Conservation (phyloP, 2,888 invertebrate genomes). For the Philonicus albiceps region DNA sequence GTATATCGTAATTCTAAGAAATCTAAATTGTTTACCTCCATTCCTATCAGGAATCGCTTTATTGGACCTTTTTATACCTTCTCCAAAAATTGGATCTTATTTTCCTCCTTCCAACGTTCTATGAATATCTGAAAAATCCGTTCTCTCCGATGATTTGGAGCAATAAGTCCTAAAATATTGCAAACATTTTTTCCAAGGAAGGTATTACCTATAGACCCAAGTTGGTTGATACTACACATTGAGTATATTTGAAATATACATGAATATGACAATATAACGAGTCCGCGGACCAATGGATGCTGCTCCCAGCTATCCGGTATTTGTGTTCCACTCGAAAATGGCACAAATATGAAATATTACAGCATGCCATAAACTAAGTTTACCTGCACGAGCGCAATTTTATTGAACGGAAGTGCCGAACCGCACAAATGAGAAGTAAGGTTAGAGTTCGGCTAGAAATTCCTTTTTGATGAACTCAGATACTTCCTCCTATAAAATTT, state of each 20-base stretch:
- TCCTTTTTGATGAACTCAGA: slow-evolving; percentile 3
- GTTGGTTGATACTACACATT: not conserved
- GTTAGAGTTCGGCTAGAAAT: not conserved
- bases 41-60: not conserved
- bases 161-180: not conserved
- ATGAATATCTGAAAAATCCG: not conserved
- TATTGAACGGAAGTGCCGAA: not conserved
- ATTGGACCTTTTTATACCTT: not conserved
- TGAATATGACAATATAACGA: not conserved
- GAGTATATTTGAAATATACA: not conserved
- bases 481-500: not conserved
- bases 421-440: not conserved
- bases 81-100: not conserved
- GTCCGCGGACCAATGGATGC: not conserved
- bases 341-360: slow-evolving; percentile 8
- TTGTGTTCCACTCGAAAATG: not conserved
- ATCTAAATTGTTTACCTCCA: not conserved
- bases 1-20: not conserved
- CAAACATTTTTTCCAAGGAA: not conserved
- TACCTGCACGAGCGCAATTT: not conserved
- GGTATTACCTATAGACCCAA: not conserved
- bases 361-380: not conserved
- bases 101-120: not conserved
- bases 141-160: not conserved
- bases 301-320: not conserved